These are phyloP conservation scores for Erannis defoliaria DNA, from an alignment of 2,888 invertebrate species.

Conservation along the genomic window DNA sequence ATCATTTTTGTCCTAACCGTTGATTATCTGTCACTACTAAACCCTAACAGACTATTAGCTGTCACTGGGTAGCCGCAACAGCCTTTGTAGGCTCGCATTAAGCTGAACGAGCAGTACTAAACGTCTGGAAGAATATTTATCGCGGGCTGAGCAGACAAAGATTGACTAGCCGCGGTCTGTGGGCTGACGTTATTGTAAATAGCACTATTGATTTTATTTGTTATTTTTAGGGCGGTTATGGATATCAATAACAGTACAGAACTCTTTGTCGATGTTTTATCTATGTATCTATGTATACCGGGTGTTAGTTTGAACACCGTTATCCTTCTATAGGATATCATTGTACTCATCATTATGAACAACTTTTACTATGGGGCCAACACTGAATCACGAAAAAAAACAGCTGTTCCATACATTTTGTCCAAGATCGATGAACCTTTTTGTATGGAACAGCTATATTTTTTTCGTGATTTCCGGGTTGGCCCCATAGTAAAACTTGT, in stretches of 20 bases:
- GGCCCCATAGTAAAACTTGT: too few species aligned
- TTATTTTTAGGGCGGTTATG: too few species aligned
- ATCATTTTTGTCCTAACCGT: background rate
- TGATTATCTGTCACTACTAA: slow-evolving; percentile 7
- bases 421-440: too few species aligned
- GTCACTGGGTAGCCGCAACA: slow-evolving; percentile 15
- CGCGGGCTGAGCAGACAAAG: slow-evolving; percentile 7
- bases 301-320: too few species aligned
- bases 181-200: slow-evolving; percentile 12
- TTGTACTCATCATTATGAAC: too few species aligned
- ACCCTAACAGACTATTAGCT: slow-evolving; percentile 17
- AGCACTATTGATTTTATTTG: slow-evolving; percentile 7
- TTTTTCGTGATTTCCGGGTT: too few species aligned
- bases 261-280: background rate
- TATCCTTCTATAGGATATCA: too few species aligned
- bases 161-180: slow-evolving; percentile 12
- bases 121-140: slow-evolving; percentile 13
- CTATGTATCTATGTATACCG: too few species aligned
- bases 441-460: too few species aligned
- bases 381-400: too few species aligned
- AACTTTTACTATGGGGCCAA: too few species aligned
- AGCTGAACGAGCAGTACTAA: slow-evolving; percentile 18
- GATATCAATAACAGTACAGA: background rate
- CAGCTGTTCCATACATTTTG: too few species aligned
- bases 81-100: slow-evolving; percentile 12